phyloP scores from a whole-genome alignment of 1,140 invertebrate species.

The Temnothorax nylanderi region DNA sequence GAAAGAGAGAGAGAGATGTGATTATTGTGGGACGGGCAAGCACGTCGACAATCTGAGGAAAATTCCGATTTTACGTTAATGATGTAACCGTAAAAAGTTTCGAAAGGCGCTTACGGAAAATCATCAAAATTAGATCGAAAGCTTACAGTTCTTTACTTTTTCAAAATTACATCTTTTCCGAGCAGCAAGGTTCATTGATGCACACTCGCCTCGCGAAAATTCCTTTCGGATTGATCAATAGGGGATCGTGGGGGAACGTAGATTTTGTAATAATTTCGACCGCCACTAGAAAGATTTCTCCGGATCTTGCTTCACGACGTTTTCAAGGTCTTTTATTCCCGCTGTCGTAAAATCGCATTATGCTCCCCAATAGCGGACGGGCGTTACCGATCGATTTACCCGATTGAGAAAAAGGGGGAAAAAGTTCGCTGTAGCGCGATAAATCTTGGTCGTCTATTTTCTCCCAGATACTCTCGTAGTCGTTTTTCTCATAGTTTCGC shows the following conservation, averaged over 20 bases:
- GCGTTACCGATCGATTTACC: conserved; percentile 35
- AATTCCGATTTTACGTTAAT: conserved; percentile 3
- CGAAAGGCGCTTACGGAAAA: not conserved
- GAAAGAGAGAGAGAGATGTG: not conserved
- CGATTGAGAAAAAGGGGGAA: conserved; percentile 38
- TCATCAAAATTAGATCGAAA: not conserved
- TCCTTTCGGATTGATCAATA: not conserved
- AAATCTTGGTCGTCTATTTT: conserved; percentile 56
- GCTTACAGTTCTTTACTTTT: not conserved
- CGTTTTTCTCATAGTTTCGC: conserved; percentile 34
- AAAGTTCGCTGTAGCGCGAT: conserved; percentile 52
- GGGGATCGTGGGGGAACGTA: not conserved
- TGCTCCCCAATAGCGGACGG: conserved; percentile 41
- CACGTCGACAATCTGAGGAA: not conserved
- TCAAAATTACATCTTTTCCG: not conserved
- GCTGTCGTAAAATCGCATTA: conserved; percentile 57
- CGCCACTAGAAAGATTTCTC: conserved; percentile 3
- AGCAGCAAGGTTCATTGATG: not conserved
- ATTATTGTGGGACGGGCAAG: conserved; percentile 71
- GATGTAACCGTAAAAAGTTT: conserved; percentile 1
- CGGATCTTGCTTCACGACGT: conserved; percentile 21
- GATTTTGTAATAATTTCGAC: conserved; percentile 25
- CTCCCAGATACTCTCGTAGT: conserved; percentile 27
- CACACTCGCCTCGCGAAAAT: not conserved
- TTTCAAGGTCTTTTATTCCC: conserved; percentile 48